phyloP scores from a whole-genome alignment of 2,113 vertebrate genomes.

The Illadopsis cleaveri region DNA sequence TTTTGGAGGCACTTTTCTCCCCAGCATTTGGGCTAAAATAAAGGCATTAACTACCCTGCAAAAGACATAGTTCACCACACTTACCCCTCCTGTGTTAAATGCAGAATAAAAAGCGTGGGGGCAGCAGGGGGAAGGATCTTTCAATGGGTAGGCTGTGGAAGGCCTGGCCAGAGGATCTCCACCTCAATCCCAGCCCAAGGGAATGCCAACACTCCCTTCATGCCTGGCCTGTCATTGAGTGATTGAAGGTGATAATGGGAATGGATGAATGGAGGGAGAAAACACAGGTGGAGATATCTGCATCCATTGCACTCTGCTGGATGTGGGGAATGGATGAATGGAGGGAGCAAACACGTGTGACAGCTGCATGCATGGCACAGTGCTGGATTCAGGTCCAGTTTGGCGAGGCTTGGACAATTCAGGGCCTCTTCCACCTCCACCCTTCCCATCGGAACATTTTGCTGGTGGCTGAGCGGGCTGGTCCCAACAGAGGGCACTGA shows the following conservation, averaged over 20 bases:
- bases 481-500: background rate
- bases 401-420: background rate
- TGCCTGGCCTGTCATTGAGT: accelerated
- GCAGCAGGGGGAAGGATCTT: background rate
- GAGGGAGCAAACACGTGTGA: background rate
- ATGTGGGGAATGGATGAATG: background rate
- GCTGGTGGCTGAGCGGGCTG: background rate
- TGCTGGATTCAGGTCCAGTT: background rate
- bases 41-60: background rate
- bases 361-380: background rate
- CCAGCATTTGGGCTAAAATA: background rate
- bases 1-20: background rate
- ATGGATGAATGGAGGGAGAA: background rate
- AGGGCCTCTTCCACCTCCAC: no score
- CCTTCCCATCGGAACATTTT: accelerated
- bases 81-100: background rate
- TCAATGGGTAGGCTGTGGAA: background rate
- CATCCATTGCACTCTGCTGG: background rate
- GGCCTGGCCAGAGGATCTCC: accelerated
- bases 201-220: background rate
- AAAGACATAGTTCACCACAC: background rate
- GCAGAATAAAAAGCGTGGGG: accelerated
- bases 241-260: background rate
- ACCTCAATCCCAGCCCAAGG: background rate
- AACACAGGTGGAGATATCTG: accelerated